A percentile compares a stretch with the other conserved stretches of the same genome.
Evolutionary conservation across 1,140 invertebrate species (phyloP).

Genomic region (Drosophila bifasciata): DNA sequence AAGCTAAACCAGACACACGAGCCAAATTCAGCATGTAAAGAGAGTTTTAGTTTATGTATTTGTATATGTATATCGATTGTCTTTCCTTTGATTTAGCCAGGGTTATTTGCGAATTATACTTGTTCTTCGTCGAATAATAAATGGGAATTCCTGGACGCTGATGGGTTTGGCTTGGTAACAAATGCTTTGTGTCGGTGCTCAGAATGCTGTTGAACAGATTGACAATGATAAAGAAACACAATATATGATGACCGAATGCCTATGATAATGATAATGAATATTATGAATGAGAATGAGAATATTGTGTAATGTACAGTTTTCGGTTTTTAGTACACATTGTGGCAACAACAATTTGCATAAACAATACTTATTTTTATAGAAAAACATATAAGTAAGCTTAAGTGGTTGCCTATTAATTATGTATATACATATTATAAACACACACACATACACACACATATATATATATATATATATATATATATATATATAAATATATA

Average conservation of each 20-base stretch:
- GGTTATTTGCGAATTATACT: conserved; percentile 32
- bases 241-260: conserved; percentile 24
- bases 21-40: conserved; percentile 7
- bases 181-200: conserved; percentile 35
- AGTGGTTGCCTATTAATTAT: conserved; percentile 80
- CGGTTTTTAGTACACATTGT: conserved; percentile 67
- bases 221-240: conserved; percentile 59
- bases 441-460: conserved; percentile 39
- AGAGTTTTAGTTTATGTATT: conserved; percentile 26
- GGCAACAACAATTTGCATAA: conserved; percentile 57
- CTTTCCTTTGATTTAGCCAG: conserved; percentile 25
- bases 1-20: conserved; percentile 37
- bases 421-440: conserved; percentile 64
- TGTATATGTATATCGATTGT: conserved; percentile 26
- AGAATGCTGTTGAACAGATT: conserved; percentile 47
- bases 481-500: conserved; percentile 46
- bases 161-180: conserved; percentile 49
- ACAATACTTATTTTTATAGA: conserved; percentile 70
- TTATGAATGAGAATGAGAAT: conserved; percentile 32
- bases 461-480: conserved; percentile 50
- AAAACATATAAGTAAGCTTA: conserved; percentile 61
- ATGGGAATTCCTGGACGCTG: conserved; percentile 21
- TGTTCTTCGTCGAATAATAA: conserved; percentile 31
- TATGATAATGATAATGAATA: conserved; percentile 36
- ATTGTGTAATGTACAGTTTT: conserved; percentile 68